Percentiles rank a stretch among this genome's conserved stretches.
These are phyloP conservation scores for Lycodopsis pacificus DNA, from an alignment of 2,797 vertebrate genomes.

Conservation along the genomic window DNA sequence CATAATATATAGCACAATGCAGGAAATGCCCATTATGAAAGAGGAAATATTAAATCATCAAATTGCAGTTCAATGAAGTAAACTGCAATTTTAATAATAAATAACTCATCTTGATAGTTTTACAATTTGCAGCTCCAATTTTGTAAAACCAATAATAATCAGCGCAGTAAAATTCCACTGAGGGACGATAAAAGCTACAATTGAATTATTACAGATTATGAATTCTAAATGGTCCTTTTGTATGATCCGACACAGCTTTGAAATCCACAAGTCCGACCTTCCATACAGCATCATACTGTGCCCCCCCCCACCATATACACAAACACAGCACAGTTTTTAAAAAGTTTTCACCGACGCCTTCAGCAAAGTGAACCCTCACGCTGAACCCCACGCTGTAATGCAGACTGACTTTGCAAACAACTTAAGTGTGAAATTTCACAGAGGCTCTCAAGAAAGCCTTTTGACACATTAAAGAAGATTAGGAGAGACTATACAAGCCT, in stretches of 20 bases:
- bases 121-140: not conserved
- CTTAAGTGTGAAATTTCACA: conserved; percentile 85
- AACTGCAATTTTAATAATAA: not conserved
- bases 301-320: not conserved
- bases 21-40: not conserved
- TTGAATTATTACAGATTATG: not conserved
- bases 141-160: not conserved
- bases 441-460: conserved; percentile 83
- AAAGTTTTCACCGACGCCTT: conserved; percentile 72
- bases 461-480: conserved; percentile 87
- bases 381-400: conserved; percentile 72
- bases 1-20: not conserved
- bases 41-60: not conserved
- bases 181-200: not conserved
- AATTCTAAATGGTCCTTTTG: not conserved
- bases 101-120: not conserved
- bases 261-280: not conserved
- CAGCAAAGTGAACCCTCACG: conserved; percentile 74
- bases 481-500: conserved; percentile 84
- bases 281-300: conserved; percentile 23
- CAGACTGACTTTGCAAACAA: conserved; percentile 83
- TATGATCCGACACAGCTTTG: not conserved
- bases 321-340: conserved; percentile 28
- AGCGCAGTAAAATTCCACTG: not conserved
- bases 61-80: not conserved